A percentile compares a stretch with the other conserved stretches of the same genome.
phyloP scores from a whole-genome alignment of 1,140 invertebrate genomes.

The Sweltsa coloradensis region DNA sequence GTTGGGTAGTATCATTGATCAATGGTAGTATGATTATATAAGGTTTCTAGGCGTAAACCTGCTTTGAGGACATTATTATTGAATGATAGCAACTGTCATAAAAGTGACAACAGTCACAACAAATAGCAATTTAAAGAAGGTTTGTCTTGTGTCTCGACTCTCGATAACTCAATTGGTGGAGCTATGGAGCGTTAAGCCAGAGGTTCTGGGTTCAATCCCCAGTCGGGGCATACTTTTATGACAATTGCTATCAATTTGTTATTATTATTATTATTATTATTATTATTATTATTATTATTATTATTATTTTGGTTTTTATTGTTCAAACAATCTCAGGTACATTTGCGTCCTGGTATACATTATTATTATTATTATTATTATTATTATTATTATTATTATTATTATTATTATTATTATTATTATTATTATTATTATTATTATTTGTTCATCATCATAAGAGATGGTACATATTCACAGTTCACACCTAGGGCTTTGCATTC shows the following conservation, averaged over 20 bases:
- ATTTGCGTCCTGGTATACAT: too few relatives aligned
- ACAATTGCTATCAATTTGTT: not conserved
- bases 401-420: not conserved
- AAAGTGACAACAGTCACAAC: too few relatives aligned
- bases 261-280: not conserved
- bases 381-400: conserved; percentile 1
- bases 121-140: too few relatives aligned
- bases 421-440: not conserved
- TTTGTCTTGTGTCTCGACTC: too few relatives aligned
- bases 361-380: conserved; percentile 1
- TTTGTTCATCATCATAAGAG: conserved; percentile 28
- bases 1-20: too few relatives aligned
- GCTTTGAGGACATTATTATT: too few relatives aligned
- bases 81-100: too few relatives aligned
- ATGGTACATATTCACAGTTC: conserved; percentile 62
- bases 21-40: too few relatives aligned
- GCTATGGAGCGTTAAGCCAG: not conserved
- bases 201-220: not conserved
- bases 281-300: not conserved
- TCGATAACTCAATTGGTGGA: too few relatives aligned
- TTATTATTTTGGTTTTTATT: not conserved
- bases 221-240: not conserved
- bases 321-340: too few relatives aligned
- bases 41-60: too few relatives aligned
- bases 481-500: conserved; percentile 50